phyloP scores from a whole-genome alignment of 2,888 invertebrate species.

The Ceriagrion tenellum region DNA sequence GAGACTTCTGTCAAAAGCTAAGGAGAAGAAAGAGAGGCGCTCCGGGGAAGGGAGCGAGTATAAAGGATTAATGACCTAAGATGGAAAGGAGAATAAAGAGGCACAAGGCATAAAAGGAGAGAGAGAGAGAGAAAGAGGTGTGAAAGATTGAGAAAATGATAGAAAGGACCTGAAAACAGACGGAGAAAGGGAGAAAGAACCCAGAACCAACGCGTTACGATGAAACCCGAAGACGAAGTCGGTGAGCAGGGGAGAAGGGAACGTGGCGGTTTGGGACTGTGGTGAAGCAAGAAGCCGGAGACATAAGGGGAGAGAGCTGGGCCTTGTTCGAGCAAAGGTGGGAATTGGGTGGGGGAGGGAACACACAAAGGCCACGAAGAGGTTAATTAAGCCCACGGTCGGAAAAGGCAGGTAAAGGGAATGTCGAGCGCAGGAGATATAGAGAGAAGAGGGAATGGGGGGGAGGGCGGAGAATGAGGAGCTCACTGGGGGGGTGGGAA shows the following conservation, averaged over 20 bases:
- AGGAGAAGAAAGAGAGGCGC: not conserved
- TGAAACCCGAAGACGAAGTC: not conserved
- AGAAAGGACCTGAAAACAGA: no score
- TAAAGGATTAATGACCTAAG: not conserved
- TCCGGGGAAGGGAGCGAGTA: not conserved
- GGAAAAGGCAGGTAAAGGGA: conserved; percentile 16
- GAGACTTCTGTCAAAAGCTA: not conserved
- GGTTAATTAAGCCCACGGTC: conserved; percentile 3
- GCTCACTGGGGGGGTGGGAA: not conserved
- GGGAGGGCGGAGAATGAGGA: not conserved
- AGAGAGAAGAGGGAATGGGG: not conserved
- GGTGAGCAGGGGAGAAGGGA: not conserved
- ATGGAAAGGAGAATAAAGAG: not conserved
- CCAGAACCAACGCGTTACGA: no score
- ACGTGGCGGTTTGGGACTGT: not conserved
- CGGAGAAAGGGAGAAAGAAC: no score
- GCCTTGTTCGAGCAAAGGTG: not conserved
- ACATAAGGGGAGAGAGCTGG: not conserved
- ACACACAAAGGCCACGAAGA: not conserved
- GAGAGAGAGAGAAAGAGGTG: not conserved
- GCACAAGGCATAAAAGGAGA: not conserved
- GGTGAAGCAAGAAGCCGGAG: not conserved
- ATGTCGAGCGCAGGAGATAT: not conserved
- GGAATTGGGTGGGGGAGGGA: not conserved
- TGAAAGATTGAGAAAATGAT: not conserved